Base-by-base conservation (phyloP, 2,797 vertebrate genomes). In the Diceros bicornis region DNA sequence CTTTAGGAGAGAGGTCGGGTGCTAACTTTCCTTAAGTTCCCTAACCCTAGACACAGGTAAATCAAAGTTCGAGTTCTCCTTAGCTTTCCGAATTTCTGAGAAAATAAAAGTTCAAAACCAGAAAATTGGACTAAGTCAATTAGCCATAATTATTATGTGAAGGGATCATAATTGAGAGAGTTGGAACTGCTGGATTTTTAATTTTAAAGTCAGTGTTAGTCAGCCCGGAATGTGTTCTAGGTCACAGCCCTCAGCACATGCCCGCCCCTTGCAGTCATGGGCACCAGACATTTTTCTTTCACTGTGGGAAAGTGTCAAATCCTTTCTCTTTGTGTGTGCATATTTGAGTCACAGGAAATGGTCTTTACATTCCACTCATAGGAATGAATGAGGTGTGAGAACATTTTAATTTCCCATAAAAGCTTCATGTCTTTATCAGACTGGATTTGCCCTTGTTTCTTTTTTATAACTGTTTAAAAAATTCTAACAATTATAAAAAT, bases 261-360 rank as follows among this genome's bases (percentile, higher is more conserved):
- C 66, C 44, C 86, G 34, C 66, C 44, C 86, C 72, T 74, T 72
- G 85, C 79, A 94, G n/a, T 89, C 90, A 75, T 4, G 1, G 90
- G 64, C 96, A 94, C 92, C 82, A 94, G 94, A 92, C 91, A 97
- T 97, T 97, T 97, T 96, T 97, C 97, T 98, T 77, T 74, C 72
- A 47, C 96, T 91, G 96, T 97, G 97, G 97, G 97, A 97, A 98
- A 97, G 92, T 97, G 96, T 97, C 97, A 86, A 72, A 62, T 41
- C 84, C 91, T 62, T 96, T 97, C 55, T 96, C 34, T 93, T 50
- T 83, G 77, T 74, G 88, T 92, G 57, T 91, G 79, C 47, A 66
- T 86, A 92, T 92, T 66, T 96, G 68, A 97, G 90, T 81, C 81
- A 89, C 95, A 97, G 97, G 95, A 97, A 98, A 97, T 72, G 77